Percentiles rank a stretch among this genome's conserved stretches.
phyloP scores from a whole-genome alignment of 1,140 invertebrate genomes.

The Octopus bimaculoides region DNA sequence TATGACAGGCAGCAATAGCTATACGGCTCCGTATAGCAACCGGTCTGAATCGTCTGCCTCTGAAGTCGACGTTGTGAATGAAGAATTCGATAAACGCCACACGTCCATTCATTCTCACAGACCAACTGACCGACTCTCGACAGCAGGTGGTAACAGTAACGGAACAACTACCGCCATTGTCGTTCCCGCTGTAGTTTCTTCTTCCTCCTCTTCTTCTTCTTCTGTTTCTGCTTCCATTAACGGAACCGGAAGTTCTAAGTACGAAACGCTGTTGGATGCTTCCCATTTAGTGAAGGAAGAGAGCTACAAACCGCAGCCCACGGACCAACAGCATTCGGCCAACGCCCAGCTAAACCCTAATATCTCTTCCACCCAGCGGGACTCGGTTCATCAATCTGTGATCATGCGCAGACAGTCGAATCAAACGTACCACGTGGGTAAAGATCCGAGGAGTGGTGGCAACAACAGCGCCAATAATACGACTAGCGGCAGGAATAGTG shows the following conservation, averaged over 20 bases:
- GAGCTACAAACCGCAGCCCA: slow-evolving; percentile 23
- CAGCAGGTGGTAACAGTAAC: slow-evolving; percentile 8
- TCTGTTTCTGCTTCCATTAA: no score
- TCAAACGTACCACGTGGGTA: slow-evolving; percentile 22
- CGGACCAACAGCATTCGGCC: slow-evolving; percentile 15
- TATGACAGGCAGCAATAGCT: slow-evolving; percentile 26
- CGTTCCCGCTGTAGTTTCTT: background rate
- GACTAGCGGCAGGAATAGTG: background rate
- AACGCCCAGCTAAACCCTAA: slow-evolving; percentile 22
- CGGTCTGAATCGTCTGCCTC: slow-evolving; percentile 51
- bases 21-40: slow-evolving; percentile 44
- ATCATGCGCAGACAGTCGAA: slow-evolving; percentile 40
- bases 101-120: background rate
- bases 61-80: slow-evolving; percentile 48
- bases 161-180: background rate
- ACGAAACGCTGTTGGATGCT: slow-evolving; percentile 27
- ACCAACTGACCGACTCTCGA: background rate
- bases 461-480: background rate
- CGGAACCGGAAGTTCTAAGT: slow-evolving; percentile 19
- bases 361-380: slow-evolving; percentile 23
- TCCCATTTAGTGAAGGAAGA: slow-evolving; percentile 27
- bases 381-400: slow-evolving; percentile 41
- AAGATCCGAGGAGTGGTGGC: background rate
- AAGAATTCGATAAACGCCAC: slow-evolving; percentile 41
- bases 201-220: no score